A percentile compares a stretch with the other conserved stretches of the same genome.
phyloP scores from a whole-genome alignment of 2,797 vertebrate species.

The Prunella strophiata region DNA sequence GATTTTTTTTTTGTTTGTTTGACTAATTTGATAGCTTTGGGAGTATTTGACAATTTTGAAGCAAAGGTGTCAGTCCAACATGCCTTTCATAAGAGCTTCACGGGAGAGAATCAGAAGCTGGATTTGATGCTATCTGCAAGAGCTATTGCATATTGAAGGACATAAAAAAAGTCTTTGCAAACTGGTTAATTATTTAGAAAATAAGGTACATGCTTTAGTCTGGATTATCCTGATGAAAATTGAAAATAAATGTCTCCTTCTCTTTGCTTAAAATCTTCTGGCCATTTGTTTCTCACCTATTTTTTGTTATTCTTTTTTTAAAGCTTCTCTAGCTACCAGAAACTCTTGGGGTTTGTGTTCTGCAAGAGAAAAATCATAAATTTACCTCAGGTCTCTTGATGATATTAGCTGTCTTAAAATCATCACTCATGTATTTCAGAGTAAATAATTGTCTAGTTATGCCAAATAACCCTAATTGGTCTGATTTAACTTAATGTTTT shows the following conservation, averaged over 20 bases:
- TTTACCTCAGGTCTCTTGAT: not conserved
- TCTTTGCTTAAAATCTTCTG: not conserved
- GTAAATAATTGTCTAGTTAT: not conserved
- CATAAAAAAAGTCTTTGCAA: not conserved
- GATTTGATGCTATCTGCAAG: not conserved
- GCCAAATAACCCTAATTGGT: not conserved
- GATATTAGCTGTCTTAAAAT: not conserved
- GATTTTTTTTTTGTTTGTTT: not conserved
- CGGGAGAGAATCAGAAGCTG: not conserved
- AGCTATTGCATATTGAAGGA: not conserved
- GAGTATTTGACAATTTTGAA: not conserved
- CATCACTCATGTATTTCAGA: not conserved
- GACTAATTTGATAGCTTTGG: not conserved
- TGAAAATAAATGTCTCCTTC: not conserved
- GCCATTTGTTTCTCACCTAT: not conserved
- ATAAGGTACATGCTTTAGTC: not conserved
- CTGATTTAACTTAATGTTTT: not conserved
- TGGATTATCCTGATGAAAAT: not conserved
- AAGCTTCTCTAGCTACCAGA: not conserved
- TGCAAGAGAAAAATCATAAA: not conserved
- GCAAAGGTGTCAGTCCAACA: not conserved
- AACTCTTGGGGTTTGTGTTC: not conserved
- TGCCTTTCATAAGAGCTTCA: not conserved
- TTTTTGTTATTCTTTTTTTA: not conserved
- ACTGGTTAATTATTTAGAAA: not conserved